Percentiles rank a stretch among this genome's conserved stretches.
Conservation (phyloP, 2,113 vertebrate species). For the Prietella phreatophila region DNA sequence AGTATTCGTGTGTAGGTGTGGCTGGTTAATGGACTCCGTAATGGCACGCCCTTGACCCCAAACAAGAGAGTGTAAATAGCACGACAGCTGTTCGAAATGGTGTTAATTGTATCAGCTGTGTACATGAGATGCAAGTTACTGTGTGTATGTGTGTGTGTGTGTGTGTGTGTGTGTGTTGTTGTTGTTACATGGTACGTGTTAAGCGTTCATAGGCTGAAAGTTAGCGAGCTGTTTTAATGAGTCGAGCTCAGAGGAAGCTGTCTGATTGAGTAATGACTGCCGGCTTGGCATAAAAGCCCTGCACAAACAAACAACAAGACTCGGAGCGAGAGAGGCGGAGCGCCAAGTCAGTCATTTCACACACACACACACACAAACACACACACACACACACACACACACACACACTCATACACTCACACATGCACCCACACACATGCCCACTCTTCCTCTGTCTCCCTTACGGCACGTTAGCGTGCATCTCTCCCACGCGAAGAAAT, state of each 20-base stretch:
- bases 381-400: slow-evolving; percentile 2
- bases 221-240: slow-evolving; percentile 53
- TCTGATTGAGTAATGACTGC: slow-evolving; percentile 58
- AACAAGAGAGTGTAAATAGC: slow-evolving; percentile 26
- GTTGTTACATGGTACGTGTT: slow-evolving; percentile 28
- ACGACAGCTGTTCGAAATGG: slow-evolving; percentile 2
- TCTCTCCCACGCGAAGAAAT: slow-evolving; percentile 36
- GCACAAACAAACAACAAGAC: slow-evolving; percentile 56
- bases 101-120: slow-evolving; percentile 19
- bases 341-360: slow-evolving; percentile 37
- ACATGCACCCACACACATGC: slow-evolving; percentile 27
- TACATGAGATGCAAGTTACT: background rate
- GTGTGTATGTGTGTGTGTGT: background rate
- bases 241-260: slow-evolving; percentile 53
- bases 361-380: background rate
- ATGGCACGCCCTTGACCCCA: slow-evolving; percentile 12
- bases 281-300: slow-evolving; percentile 55
- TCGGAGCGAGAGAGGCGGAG: slow-evolving; percentile 42
- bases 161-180: background rate
- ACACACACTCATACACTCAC: background rate
- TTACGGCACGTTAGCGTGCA: slow-evolving; percentile 5
- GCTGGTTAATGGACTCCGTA: background rate
- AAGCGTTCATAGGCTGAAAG: slow-evolving; percentile 51
- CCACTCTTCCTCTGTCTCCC: slow-evolving; percentile 23
- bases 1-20: background rate